phyloP scores from a whole-genome alignment of 1,140 invertebrate species.

The Pemphigus obesinymphae region DNA sequence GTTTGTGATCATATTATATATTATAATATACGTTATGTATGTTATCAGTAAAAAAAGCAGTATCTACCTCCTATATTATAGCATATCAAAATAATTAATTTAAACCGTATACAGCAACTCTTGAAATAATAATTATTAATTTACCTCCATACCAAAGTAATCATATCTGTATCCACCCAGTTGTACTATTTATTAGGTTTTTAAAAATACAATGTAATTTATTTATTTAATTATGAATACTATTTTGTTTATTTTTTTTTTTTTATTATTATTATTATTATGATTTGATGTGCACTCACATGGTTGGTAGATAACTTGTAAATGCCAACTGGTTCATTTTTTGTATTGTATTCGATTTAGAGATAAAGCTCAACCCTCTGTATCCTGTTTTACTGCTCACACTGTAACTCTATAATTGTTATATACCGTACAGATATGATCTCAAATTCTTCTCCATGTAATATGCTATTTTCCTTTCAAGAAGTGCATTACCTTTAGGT shows the following conservation, averaged over 20 bases:
- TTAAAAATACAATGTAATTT: no score
- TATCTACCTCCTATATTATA: neutral
- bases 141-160: neutral
- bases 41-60: neutral
- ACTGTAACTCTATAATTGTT: neutral
- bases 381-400: constrained; percentile 3
- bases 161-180: constrained; percentile 5
- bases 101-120: neutral
- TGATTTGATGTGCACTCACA: neutral
- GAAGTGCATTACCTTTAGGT: neutral
- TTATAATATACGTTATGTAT: neutral
- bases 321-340: neutral
- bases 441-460: neutral
- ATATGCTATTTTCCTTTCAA: neutral
- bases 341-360: neutral
- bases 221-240: no score
- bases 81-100: constrained; percentile 1
- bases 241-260: neutral
- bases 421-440: constrained; percentile 16
- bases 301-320: neutral
- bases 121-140: constrained; percentile 1
- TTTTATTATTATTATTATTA: neutral
- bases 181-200: neutral
- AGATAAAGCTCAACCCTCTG: neutral
- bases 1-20: neutral